A percentile compares a stretch with the other conserved stretches of the same genome.
These are phyloP conservation scores for Steinernema feltiae DNA, from an alignment of 1,140 invertebrate genomes.

Conservation along the genomic window DNA sequence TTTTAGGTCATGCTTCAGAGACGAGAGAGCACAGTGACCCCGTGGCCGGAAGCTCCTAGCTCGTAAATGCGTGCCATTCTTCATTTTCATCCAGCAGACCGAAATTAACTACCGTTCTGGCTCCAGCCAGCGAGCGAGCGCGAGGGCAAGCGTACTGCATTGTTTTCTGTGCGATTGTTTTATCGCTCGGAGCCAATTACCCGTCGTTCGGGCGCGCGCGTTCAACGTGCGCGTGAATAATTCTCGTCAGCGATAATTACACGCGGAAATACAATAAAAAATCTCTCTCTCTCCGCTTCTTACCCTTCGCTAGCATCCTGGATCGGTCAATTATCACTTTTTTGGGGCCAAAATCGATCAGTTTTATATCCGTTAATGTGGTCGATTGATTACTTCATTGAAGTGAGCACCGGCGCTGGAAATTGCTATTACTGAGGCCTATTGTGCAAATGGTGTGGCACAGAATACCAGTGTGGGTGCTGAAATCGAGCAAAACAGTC, in stretches of 20 bases:
- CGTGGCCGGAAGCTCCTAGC: not conserved
- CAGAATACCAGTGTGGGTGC: no score
- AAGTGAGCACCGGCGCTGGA: no score
- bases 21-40: not conserved
- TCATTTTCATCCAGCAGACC: not conserved
- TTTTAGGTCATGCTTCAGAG: no score
- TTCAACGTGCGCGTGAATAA: not conserved
- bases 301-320: no score
- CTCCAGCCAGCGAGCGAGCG: not conserved
- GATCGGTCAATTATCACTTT: not conserved
- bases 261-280: not conserved
- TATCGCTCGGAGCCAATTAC: not conserved
- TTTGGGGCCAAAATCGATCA: no score
- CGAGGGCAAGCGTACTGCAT: no score
- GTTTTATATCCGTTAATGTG: no score
- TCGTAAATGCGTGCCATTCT: not conserved
- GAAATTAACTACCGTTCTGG: not conserved
- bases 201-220: no score
- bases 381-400: no score
- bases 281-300: not conserved
- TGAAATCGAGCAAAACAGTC: no score
- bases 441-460: no score
- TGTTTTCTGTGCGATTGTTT: not conserved
- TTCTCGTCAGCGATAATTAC: not conserved
- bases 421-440: no score